phyloP scores from a whole-genome alignment of 30 jellyfish, hydroid and myxozoan genomes.

The Calvadosia cruxmelitensis region DNA sequence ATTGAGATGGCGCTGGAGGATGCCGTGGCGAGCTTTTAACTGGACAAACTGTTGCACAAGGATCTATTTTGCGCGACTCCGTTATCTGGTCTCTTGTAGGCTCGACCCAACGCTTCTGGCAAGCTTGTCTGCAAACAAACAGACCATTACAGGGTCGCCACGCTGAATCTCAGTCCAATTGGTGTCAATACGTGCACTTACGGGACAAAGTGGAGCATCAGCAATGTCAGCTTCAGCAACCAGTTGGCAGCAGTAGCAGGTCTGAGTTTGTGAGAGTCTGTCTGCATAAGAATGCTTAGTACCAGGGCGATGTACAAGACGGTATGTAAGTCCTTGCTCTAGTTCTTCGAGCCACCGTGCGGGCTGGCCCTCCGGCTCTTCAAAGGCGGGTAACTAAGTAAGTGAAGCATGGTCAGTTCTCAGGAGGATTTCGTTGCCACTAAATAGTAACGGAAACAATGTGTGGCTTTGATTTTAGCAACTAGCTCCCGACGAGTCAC shows the following conservation, averaged over 20 bases:
- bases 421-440: background rate
- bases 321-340: slow-evolving; percentile 10
- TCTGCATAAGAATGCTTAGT: slow-evolving; percentile 32
- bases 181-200: too few species aligned
- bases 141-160: too few species aligned
- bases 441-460: background rate
- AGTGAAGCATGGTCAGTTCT: background rate
- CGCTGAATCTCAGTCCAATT: too few species aligned
- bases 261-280: slow-evolving; percentile 16
- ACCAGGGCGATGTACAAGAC: slow-evolving; percentile 25
- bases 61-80: too few species aligned
- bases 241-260: background rate
- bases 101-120: too few species aligned
- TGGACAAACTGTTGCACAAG: too few species aligned
- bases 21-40: too few species aligned
- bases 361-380: slow-evolving; percentile 30
- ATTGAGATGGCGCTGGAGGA: too few species aligned
- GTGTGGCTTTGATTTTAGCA: background rate
- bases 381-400: background rate
- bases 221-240: too few species aligned
- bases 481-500: background rate
- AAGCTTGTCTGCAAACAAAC: too few species aligned
- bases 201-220: too few species aligned
- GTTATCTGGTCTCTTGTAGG: too few species aligned
- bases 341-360: slow-evolving; percentile 52